A percentile compares a stretch with the other conserved stretches of the same genome.
Conservation (phyloP, 2,113 vertebrate species). For the Scomber japonicus region DNA sequence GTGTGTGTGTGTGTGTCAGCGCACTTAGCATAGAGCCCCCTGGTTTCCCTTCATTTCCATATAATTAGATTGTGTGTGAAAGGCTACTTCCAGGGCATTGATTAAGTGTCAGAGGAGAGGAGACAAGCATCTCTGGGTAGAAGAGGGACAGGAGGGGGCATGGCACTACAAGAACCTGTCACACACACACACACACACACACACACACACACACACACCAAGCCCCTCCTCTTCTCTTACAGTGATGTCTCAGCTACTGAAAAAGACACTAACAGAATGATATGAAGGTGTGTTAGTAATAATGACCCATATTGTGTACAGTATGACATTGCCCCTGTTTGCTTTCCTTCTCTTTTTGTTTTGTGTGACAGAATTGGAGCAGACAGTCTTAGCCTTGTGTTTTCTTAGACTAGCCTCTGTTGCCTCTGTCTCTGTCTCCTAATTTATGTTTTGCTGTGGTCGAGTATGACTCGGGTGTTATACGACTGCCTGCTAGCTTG, state of each 20-base stretch:
- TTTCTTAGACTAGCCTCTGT: slow-evolving; percentile 66
- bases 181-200: slow-evolving; percentile 83
- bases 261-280: slow-evolving; percentile 27
- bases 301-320: slow-evolving; percentile 55
- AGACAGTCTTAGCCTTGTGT: slow-evolving; percentile 72
- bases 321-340: slow-evolving; percentile 39
- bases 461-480: slow-evolving; percentile 65
- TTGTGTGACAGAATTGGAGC: slow-evolving; percentile 80
- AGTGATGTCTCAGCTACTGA: slow-evolving; percentile 9
- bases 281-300: slow-evolving; percentile 46
- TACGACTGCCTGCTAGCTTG: slow-evolving; percentile 70
- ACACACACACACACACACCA: slow-evolving; percentile 44
- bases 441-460: slow-evolving; percentile 80
- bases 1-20: slow-evolving; percentile 39
- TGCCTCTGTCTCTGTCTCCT: slow-evolving; percentile 50
- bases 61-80: slow-evolving; percentile 97
- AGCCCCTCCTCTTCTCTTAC: not conserved
- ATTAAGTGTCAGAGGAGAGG: slow-evolving; percentile 89
- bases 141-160: slow-evolving; percentile 49
- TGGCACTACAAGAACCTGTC: slow-evolving; percentile 56
- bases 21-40: slow-evolving; percentile 87
- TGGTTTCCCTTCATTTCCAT: slow-evolving; percentile 92
- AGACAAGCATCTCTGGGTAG: slow-evolving; percentile 81
- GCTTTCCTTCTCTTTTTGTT: slow-evolving; percentile 52
- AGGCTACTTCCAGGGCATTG: slow-evolving; percentile 94